These are phyloP conservation scores for Sinocyclocheilus anshuiensis DNA, from an alignment of 2,113 vertebrate species.

Conservation along the genomic window DNA sequence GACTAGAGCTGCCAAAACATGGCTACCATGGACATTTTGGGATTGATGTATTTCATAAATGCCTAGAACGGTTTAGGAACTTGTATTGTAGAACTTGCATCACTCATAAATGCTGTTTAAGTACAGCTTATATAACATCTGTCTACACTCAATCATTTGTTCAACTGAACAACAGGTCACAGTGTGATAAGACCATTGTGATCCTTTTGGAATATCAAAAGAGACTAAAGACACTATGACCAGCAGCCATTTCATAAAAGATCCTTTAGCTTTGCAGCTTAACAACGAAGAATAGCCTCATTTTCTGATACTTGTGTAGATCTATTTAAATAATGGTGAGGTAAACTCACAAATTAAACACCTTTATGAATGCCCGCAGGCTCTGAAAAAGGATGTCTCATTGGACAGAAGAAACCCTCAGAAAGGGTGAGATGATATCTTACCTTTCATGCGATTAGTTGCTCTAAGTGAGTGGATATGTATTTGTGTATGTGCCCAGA, in stretches of 20 bases:
- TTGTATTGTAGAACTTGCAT: background rate
- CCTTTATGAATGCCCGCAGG: constrained; percentile 76
- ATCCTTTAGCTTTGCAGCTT: constrained; percentile 63
- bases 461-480: constrained; percentile 38
- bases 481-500: constrained; percentile 67
- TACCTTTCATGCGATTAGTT: constrained; percentile 66
- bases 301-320: constrained; percentile 73
- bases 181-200: constrained; percentile 42
- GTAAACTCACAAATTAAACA: constrained; percentile 82
- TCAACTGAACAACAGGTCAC: constrained; percentile 26
- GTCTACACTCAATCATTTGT: constrained; percentile 3
- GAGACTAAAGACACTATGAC: constrained; percentile 67
- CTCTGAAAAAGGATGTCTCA: constrained; percentile 69
- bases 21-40: background rate
- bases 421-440: constrained; percentile 77
- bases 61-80: background rate
- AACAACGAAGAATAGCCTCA: constrained; percentile 67
- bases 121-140: background rate
- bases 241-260: constrained; percentile 74
- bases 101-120: background rate
- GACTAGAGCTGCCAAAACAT: background rate
- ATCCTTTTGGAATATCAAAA: constrained; percentile 71
- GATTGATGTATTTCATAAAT: background rate
- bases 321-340: constrained; percentile 82
- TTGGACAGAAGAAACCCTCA: constrained; percentile 69